Conservation (phyloP, 1,140 invertebrate species). For the Lordiphosa clarofinis region DNA sequence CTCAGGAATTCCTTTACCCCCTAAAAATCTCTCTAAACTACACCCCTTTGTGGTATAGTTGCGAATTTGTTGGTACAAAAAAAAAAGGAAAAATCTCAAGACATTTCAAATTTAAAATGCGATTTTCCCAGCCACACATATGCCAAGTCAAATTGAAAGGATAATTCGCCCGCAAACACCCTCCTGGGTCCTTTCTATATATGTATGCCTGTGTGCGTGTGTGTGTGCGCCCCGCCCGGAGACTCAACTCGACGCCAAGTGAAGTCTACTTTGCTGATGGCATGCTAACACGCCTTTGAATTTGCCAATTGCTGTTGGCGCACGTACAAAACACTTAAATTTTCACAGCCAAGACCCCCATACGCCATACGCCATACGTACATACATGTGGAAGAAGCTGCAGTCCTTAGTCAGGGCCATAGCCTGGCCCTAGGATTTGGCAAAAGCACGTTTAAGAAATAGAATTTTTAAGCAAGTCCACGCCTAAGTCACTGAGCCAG, state of each 20-base stretch:
- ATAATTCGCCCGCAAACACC: slow-evolving; percentile 80
- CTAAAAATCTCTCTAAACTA: too few relatives aligned
- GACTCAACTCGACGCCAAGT: slow-evolving; percentile 30
- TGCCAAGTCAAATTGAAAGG: slow-evolving; percentile 80
- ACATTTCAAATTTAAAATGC: slow-evolving; percentile 78
- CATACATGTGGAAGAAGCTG: slow-evolving; percentile 15
- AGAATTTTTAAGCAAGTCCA: slow-evolving; percentile 73
- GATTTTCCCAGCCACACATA: slow-evolving; percentile 70
- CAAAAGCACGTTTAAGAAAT: slow-evolving; percentile 70
- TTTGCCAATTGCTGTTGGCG: slow-evolving; percentile 79
- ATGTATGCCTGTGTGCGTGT: slow-evolving; percentile 15
- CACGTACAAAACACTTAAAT: slow-evolving; percentile 79
- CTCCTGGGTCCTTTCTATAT: slow-evolving; percentile 48
- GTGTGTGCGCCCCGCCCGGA: slow-evolving; percentile 18
- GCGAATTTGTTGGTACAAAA: slow-evolving; percentile 4
- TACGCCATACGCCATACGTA: not conserved
- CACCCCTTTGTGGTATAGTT: too few relatives aligned
- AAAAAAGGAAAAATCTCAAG: slow-evolving; percentile 61
- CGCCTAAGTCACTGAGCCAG: slow-evolving; percentile 29
- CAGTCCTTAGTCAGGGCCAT: slow-evolving; percentile 24
- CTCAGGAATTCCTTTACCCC: too few relatives aligned
- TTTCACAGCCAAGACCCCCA: slow-evolving; percentile 59
- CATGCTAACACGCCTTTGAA: slow-evolving; percentile 79
- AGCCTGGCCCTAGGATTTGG: slow-evolving; percentile 42
- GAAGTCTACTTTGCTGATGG: slow-evolving; percentile 61